phyloP scores from a whole-genome alignment of 64 coral and sea anemone genomes.

The Stichodactyla mertensii region DNA sequence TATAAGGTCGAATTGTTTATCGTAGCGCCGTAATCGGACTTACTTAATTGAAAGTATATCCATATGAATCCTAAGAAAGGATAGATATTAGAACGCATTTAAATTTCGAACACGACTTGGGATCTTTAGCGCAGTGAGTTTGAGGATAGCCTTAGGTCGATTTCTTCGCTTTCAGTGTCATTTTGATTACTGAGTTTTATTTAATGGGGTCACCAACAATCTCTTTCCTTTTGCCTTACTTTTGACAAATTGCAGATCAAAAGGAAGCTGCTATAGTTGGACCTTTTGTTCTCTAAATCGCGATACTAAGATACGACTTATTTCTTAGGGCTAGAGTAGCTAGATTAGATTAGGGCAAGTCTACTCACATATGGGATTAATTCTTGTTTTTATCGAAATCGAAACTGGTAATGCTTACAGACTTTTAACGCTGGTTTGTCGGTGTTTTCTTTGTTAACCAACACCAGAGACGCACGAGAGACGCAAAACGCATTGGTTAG shows the following conservation, averaged over 20 bases:
- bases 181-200: neutral
- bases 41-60: neutral
- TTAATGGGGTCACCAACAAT: slow-evolving; percentile 6
- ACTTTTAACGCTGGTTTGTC: slow-evolving; percentile 10
- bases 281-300: neutral
- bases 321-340: neutral
- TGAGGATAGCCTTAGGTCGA: neutral
- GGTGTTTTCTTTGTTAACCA: slow-evolving; percentile 35
- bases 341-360: neutral
- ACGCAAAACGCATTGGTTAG: slow-evolving; percentile 6
- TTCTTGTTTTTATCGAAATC: neutral
- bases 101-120: neutral
- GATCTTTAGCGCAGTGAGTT: neutral
- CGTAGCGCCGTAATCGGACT: neutral
- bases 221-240: neutral
- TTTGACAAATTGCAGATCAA: slow-evolving; percentile 12
- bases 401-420: slow-evolving; percentile 4
- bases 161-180: neutral
- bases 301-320: slow-evolving; percentile 4
- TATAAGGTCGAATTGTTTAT: neutral
- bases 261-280: neutral
- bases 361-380: slow-evolving; percentile 8
- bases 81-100: neutral
- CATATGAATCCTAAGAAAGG: neutral
- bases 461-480: slow-evolving; percentile 15